Percentiles rank a stretch among this genome's conserved stretches.
phyloP scores from a whole-genome alignment of 2,888 invertebrate species.

The Leucozona laternaria region DNA sequence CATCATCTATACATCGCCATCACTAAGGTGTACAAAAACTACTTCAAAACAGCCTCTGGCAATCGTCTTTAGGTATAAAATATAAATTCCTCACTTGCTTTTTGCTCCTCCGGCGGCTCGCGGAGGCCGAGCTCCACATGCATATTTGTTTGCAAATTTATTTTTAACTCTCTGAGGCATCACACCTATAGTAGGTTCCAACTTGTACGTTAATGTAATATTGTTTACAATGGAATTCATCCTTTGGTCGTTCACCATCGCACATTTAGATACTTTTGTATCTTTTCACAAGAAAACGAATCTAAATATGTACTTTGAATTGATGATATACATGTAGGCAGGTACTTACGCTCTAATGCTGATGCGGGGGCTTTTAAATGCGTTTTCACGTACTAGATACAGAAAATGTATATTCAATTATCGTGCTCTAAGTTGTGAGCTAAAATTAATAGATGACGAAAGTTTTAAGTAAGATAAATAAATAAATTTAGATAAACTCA shows the following conservation, averaged over 20 bases:
- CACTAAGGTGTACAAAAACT: constrained; percentile 24
- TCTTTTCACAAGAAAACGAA: constrained; percentile 37
- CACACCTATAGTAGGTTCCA: neutral
- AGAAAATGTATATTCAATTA: constrained; percentile 42
- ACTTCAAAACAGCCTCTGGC: constrained; percentile 32
- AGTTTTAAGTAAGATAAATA: constrained; percentile 9
- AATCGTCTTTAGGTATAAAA: constrained; percentile 37
- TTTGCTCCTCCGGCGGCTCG: constrained; percentile 11
- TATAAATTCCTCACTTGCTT: neutral
- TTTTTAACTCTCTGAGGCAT: constrained; percentile 56
- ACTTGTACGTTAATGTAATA: constrained; percentile 41
- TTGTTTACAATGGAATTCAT: constrained; percentile 57
- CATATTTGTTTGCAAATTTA: constrained; percentile 40
- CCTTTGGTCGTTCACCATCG: constrained; percentile 27
- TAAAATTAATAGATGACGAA: constrained; percentile 35
- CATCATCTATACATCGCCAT: neutral
- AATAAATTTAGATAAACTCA: neutral
- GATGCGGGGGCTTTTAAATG: constrained; percentile 28
- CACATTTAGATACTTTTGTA: constrained; percentile 24
- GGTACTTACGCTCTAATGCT: neutral
- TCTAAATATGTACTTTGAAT: constrained; percentile 14
- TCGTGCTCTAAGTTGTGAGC: constrained; percentile 14
- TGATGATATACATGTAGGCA: too few relatives aligned
- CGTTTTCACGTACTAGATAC: constrained; percentile 31
- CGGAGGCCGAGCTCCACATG: neutral